These are phyloP conservation scores for Harpegnathos saltator DNA, from an alignment of 1,140 invertebrate genomes.

Conservation along the genomic window DNA sequence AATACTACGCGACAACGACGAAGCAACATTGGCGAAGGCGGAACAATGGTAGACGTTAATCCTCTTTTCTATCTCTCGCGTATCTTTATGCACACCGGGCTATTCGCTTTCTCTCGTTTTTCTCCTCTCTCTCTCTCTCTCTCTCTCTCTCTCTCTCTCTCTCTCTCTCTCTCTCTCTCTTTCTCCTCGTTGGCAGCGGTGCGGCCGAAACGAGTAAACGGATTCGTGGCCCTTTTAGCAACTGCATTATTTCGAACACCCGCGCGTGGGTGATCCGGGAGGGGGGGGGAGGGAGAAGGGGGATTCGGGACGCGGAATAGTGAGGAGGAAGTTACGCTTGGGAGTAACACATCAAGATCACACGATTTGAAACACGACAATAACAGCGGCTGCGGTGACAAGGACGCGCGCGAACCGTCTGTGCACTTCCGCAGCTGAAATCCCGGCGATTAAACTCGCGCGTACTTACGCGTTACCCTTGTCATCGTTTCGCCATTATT, in stretches of 20 bases:
- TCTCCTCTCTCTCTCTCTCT: no score
- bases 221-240: conserved; percentile 52
- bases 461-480: conserved; percentile 28
- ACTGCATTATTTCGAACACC: conserved; percentile 14
- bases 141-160: no score
- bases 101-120: background rate
- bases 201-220: conserved; percentile 46
- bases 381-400: no score
- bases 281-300: no score
- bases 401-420: background rate
- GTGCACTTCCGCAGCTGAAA: conserved; percentile 35
- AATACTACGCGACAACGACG: conserved; percentile 38
- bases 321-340: background rate
- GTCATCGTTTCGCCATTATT: conserved; percentile 39
- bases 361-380: conserved; percentile 16
- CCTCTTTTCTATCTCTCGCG: conserved; percentile 49
- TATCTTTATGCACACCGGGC: conserved; percentile 44
- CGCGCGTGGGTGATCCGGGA: no score
- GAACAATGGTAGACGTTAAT: conserved; percentile 49
- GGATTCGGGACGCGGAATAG: no score
- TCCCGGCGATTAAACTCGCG: conserved; percentile 39
- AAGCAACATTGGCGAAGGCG: conserved; percentile 30
- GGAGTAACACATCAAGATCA: no score
- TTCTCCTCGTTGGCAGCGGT: conserved; percentile 1
- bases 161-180: no score